phyloP scores from a whole-genome alignment of 2,113 vertebrate species.

The Todiramphus chloris region DNA sequence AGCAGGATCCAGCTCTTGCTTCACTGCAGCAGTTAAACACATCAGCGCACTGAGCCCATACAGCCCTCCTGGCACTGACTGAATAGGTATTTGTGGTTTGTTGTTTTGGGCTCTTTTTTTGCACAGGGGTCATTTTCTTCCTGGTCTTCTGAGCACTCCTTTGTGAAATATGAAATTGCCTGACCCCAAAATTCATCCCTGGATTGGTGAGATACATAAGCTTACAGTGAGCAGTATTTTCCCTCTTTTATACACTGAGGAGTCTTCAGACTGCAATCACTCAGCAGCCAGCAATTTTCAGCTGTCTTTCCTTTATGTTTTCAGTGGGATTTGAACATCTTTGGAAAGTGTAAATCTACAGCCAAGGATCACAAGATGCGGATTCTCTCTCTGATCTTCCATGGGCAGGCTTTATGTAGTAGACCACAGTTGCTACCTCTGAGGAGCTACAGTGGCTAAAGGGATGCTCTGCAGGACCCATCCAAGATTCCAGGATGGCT shows the following conservation, averaged over 20 bases:
- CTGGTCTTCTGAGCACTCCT: not conserved
- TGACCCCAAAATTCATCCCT: not conserved
- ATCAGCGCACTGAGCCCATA: not conserved
- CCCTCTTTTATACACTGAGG: not conserved
- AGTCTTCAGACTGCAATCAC: not conserved
- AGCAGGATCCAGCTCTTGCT: not conserved
- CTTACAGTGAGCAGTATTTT: constrained; percentile 13
- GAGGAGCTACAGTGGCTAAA: not conserved
- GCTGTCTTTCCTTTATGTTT: not conserved
- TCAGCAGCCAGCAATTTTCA: constrained; percentile 7
- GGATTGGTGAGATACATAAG: not conserved
- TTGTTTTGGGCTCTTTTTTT: not conserved
- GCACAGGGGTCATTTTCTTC: not conserved
- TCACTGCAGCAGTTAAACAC: not conserved
- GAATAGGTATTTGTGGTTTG: not conserved
- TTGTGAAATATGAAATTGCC: not conserved
- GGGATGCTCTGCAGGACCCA: not conserved
- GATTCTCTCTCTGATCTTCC: not conserved
- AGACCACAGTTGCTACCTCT: not conserved
- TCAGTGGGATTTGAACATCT: not conserved
- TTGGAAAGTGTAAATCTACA: not conserved
- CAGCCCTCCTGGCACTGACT: not conserved
- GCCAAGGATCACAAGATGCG: not conserved
- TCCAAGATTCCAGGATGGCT: not conserved
- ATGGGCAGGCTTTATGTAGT: not conserved